Evolutionary conservation across 2,797 vertebrate species (phyloP).

Genomic region (Hypotaenidia okinawae): DNA sequence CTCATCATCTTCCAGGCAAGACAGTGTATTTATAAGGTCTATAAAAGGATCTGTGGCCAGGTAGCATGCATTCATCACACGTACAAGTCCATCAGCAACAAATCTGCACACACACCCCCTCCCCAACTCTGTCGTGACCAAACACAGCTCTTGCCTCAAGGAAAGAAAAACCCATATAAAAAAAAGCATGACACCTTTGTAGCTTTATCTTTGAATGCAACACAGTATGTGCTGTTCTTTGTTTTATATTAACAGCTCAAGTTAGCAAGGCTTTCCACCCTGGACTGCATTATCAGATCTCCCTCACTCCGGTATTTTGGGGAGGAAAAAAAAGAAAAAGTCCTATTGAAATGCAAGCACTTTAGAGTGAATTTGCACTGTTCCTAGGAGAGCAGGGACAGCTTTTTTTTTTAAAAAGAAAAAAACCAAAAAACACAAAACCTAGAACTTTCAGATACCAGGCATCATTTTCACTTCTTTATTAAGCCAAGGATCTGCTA

Average conservation of each 20-base stretch:
- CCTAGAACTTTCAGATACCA: background rate
- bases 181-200: background rate
- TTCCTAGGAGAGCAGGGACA: constrained; percentile 9
- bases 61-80: accelerated
- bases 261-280: constrained; percentile 19
- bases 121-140: background rate
- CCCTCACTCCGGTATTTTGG: background rate
- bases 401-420: background rate
- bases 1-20: background rate
- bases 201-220: constrained; percentile 33
- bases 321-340: background rate
- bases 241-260: constrained; percentile 24
- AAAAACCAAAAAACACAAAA: background rate
- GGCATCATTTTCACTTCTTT: constrained; percentile 55
- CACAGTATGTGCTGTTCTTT: background rate
- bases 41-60: background rate
- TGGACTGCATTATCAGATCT: constrained; percentile 27
- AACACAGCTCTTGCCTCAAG: background rate
- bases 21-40: background rate
- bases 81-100: background rate
- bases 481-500: constrained; percentile 44
- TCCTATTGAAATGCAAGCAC: constrained; percentile 31
- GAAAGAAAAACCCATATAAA: background rate
- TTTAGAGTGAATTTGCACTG: constrained; percentile 8
- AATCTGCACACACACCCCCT: background rate